Conservation (phyloP, 2,797 vertebrate genomes). For the Loris lydekkerianus region DNA sequence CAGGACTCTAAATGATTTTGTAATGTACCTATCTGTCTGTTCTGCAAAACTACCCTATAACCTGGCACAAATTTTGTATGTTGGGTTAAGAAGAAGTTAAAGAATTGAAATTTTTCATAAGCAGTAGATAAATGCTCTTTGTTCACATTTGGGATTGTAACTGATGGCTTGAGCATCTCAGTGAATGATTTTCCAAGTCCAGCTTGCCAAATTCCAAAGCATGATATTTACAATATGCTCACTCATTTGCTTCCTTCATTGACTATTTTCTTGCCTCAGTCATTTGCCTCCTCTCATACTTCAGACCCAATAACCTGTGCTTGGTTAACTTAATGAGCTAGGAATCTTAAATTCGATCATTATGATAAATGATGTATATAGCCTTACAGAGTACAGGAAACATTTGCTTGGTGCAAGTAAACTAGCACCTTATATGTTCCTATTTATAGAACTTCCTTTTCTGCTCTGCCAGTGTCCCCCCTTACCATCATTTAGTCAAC, state of each 20-base stretch:
- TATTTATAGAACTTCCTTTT: conserved; percentile 28
- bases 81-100: conserved; percentile 52
- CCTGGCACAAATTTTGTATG: conserved; percentile 60
- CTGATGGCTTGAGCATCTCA: conserved; percentile 4
- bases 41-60: conserved; percentile 71
- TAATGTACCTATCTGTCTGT: conserved; percentile 73
- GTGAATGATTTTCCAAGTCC: conserved; percentile 61
- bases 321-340: conserved; percentile 18
- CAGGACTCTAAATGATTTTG: conserved; percentile 77
- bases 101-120: conserved; percentile 69
- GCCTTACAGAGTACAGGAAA: conserved; percentile 40
- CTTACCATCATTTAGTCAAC: not conserved
- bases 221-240: not conserved
- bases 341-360: conserved; percentile 50
- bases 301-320: not conserved
- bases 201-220: conserved; percentile 53
- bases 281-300: conserved; percentile 15
- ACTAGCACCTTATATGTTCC: conserved; percentile 19
- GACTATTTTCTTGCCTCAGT: conserved; percentile 24
- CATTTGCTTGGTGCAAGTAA: conserved; percentile 41
- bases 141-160: conserved; percentile 65
- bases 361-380: conserved; percentile 4
- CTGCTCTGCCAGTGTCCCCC: not conserved
- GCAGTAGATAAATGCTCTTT: conserved; percentile 40
- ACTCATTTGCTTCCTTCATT: conserved; percentile 13